Conservation (phyloP, 2,888 invertebrate species). For the Clivina fossor region DNA sequence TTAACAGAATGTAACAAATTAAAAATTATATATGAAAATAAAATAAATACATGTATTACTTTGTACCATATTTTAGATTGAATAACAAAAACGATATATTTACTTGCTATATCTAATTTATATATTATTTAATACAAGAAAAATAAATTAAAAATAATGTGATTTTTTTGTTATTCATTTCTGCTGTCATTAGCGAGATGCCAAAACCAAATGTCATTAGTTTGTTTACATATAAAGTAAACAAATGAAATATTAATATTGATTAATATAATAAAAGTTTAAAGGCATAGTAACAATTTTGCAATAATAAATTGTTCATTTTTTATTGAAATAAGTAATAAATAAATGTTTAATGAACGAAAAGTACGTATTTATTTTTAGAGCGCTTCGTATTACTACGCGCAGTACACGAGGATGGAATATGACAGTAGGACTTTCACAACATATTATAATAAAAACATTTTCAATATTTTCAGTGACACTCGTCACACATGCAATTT, state of each 20-base stretch:
- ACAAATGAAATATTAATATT: no score
- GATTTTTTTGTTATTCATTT: not conserved
- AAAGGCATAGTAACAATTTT: not conserved
- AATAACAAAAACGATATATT: no score
- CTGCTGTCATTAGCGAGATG: no score
- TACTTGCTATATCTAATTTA: no score
- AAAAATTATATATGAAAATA: no score
- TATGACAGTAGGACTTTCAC: slow-evolving; percentile 33
- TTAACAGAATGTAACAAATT: no score
- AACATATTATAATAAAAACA: slow-evolving; percentile 23
- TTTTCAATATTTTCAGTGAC: slow-evolving; percentile 14
- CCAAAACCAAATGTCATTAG: no score
- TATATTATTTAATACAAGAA: not conserved
- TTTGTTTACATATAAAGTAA: no score
- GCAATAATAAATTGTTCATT: slow-evolving; percentile 2
- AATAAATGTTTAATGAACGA: slow-evolving; percentile 13
- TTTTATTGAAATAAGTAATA: slow-evolving; percentile 6
- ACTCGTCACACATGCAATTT: slow-evolving; percentile 17
- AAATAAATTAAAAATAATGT: not conserved
- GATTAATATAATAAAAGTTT: not conserved
- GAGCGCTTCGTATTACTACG: slow-evolving; percentile 30
- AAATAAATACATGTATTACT: no score
- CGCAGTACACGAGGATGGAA: slow-evolving; percentile 32
- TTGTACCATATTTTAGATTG: no score
- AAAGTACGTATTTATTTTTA: slow-evolving; percentile 27